Conservation (phyloP, 2,888 invertebrate genomes). For the Chydorus sphaericus region DNA sequence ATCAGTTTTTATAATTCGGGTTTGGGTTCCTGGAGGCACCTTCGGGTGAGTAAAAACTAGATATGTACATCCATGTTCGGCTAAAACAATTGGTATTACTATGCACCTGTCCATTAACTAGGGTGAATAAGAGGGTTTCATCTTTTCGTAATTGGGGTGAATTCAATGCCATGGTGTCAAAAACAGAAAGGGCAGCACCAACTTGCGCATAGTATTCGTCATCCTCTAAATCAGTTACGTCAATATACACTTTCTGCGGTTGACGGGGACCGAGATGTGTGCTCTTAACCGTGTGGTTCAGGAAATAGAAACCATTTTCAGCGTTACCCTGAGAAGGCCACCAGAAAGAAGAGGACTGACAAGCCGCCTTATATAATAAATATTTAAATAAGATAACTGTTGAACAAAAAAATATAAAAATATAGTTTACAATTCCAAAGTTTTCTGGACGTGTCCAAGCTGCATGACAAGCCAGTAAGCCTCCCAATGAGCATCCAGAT, state of each 20-base stretch:
- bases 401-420: not conserved
- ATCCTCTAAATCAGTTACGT: not conserved
- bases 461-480: constrained; percentile 6
- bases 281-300: not conserved
- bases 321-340: not conserved
- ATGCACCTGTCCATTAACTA: not conserved
- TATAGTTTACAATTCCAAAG: not conserved
- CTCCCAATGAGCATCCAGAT: constrained; percentile 5
- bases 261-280: not conserved
- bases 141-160: not conserved
- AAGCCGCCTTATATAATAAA: not conserved
- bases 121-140: not conserved
- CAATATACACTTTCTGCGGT: constrained; percentile 4
- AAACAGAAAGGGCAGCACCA: not conserved
- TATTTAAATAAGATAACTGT: not conserved
- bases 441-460: constrained; percentile 2
- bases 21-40: not conserved
- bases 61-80: not conserved
- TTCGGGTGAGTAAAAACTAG: not conserved
- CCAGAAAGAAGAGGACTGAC: constrained; percentile 7
- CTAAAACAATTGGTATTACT: not conserved
- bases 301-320: not conserved
- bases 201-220: not conserved
- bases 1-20: too few species aligned
- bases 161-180: not conserved